Evolutionary conservation across 2,888 invertebrate genomes (phyloP).

Genomic region (Archaeoteleia sp.): DNA sequence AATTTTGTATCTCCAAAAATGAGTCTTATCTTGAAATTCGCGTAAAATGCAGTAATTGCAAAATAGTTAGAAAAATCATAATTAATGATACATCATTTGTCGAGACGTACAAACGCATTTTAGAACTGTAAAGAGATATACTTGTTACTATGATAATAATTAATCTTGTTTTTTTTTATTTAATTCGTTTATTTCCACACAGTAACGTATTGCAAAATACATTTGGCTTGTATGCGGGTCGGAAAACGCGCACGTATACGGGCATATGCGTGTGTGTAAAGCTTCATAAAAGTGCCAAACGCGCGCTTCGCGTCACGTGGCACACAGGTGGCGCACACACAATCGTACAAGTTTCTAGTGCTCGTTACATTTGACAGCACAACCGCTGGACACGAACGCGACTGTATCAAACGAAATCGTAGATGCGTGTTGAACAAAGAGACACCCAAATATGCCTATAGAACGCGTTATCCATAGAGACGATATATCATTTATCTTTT

Average conservation of each 20-base stretch:
- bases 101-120: no score
- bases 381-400: conserved; percentile 18
- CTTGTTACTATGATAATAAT: no score
- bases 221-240: conserved; percentile 32
- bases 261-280: not conserved
- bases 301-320: conserved; percentile 49
- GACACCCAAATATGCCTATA: no score
- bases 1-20: no score
- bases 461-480: no score
- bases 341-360: conserved; percentile 29
- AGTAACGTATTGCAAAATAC: conserved; percentile 20
- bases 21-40: no score
- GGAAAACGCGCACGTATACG: conserved; percentile 7
- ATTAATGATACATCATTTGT: no score
- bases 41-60: no score
- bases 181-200: conserved; percentile 4
- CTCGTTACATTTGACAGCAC: conserved; percentile 35
- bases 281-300: conserved; percentile 45
- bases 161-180: no score
- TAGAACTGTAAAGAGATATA: no score
- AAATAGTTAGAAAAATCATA: no score
- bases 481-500: no score
- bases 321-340: conserved; percentile 44
- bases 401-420: conserved; percentile 24
- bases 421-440: conserved; percentile 7